These are phyloP conservation scores for Atta cephalotes DNA, from an alignment of 1,140 invertebrate genomes.

Conservation along the genomic window DNA sequence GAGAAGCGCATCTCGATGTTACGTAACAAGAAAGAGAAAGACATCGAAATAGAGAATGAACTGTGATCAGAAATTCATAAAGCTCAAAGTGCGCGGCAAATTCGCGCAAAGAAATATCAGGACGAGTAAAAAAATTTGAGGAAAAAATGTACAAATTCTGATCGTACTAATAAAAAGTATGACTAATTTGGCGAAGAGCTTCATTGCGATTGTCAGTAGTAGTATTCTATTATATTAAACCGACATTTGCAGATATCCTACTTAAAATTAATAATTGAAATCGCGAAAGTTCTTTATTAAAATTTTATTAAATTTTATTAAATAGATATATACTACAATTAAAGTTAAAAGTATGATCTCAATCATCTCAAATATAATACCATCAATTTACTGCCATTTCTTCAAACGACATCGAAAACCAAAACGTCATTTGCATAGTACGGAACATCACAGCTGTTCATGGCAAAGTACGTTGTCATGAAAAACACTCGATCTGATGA, in stretches of 20 bases:
- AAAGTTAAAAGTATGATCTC: not conserved
- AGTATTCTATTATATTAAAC: not conserved
- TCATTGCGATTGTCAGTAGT: too few species aligned
- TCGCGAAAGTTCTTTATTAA: not conserved
- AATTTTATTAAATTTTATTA: not conserved
- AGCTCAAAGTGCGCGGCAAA: slow-evolving; percentile 3
- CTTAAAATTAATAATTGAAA: slow-evolving; percentile 14
- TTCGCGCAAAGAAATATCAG: not conserved
- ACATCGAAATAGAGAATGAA: slow-evolving; percentile 27
- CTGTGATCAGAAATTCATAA: slow-evolving; percentile 14
- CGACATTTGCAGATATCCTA: not conserved
- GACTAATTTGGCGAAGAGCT: not conserved
- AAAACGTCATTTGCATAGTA: not conserved
- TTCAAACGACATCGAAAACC: not conserved
- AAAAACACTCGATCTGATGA: not conserved
- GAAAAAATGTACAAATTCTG: not conserved
- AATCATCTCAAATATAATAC: not conserved
- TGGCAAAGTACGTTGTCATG: not conserved
- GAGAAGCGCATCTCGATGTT: slow-evolving; percentile 36
- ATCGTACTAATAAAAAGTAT: slow-evolving; percentile 15
- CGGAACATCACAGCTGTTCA: slow-evolving; percentile 4
- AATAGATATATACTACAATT: not conserved
- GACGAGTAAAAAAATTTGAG: not conserved
- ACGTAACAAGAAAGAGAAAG: slow-evolving; percentile 53
- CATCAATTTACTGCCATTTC: not conserved